These are phyloP conservation scores for Turritopsis rubra DNA, from an alignment of 30 jellyfish, hydroid and myxozoan genomes.

Conservation along the genomic window DNA sequence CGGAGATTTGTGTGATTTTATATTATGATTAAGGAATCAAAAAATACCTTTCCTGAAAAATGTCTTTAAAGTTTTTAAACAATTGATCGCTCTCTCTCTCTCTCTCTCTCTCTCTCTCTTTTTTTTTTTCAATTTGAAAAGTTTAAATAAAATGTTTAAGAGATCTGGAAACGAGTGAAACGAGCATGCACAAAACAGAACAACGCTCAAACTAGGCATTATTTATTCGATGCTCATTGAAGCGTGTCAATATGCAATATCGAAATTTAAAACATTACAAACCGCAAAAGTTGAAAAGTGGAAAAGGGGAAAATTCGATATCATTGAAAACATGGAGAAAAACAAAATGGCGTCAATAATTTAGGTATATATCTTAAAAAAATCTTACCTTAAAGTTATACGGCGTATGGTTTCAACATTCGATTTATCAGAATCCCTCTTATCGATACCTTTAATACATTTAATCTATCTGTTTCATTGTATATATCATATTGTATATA, in stretches of 20 bases:
- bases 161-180: slow-evolving; percentile 8
- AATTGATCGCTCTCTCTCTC: no score
- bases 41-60: no score
- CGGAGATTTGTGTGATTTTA: no score
- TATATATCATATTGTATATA: neutral
- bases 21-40: no score
- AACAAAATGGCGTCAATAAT: neutral
- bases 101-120: no score
- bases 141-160: neutral
- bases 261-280: neutral
- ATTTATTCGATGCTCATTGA: neutral
- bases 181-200: neutral
- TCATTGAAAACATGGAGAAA: neutral
- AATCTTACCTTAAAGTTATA: no score
- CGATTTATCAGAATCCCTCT: no score
- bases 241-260: slow-evolving; percentile 10
- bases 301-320: neutral
- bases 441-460: neutral
- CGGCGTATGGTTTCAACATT: no score
- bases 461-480: neutral
- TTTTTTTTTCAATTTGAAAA: no score
- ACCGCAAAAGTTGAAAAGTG: neutral
- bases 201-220: slow-evolving; percentile 15
- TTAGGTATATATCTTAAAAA: neutral
- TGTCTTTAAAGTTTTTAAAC: no score